Percentiles rank a stretch among this genome's conserved stretches.
Conservation (phyloP, 2,113 vertebrate species). For the Lonchura striata region DNA sequence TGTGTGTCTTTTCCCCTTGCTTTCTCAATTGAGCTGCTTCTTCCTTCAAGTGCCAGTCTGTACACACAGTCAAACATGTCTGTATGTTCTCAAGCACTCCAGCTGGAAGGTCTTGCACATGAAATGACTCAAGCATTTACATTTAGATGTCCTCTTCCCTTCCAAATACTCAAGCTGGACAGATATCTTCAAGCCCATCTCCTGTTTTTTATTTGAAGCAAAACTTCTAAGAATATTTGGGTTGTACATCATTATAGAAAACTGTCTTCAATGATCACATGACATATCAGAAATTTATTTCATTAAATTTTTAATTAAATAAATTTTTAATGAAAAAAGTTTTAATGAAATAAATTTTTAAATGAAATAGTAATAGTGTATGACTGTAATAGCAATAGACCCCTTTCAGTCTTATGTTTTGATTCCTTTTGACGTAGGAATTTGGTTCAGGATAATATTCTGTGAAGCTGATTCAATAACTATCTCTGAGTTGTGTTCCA, state of each 20-base stretch:
- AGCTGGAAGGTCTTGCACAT: background rate
- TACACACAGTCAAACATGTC: background rate
- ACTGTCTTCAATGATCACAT: background rate
- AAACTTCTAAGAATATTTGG: background rate
- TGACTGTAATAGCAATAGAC: background rate
- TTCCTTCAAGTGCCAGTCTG: background rate
- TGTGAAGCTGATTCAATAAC: background rate
- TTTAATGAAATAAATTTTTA: background rate
- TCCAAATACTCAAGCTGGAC: background rate
- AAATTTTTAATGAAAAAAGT: too few species aligned
- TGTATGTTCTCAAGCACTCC: background rate
- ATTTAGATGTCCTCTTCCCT: background rate
- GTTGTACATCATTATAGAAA: background rate
- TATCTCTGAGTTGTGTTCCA: background rate
- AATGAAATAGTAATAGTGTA: background rate
- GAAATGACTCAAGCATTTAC: background rate
- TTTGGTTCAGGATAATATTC: background rate
- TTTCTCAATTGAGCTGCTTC: background rate
- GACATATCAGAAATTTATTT: background rate
- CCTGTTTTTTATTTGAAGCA: background rate
- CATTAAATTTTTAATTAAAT: background rate
- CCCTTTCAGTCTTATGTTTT: background rate
- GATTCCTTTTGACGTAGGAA: background rate
- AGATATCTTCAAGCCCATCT: background rate
- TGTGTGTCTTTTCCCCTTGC: background rate